A percentile compares a stretch with the other conserved stretches of the same genome.
phyloP scores from a whole-genome alignment of 35 echinoderm and acorn worm species.

The Heliocidaris erythrogramma region DNA sequence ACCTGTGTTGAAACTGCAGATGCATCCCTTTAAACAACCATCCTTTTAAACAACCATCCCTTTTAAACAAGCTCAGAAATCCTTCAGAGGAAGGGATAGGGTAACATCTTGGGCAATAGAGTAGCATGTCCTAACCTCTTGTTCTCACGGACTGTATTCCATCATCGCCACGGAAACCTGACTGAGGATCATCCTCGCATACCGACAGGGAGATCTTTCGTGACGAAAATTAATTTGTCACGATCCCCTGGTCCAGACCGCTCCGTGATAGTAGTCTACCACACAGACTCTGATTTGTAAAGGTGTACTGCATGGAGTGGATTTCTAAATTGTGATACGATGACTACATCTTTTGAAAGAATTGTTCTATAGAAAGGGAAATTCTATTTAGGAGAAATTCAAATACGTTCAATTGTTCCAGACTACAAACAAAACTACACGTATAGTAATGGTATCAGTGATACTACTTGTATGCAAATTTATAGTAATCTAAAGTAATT shows the following conservation, averaged over 20 bases:
- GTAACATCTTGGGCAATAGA: not conserved
- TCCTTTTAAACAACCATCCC: not conserved
- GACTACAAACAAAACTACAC: no score
- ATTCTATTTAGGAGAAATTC: no score
- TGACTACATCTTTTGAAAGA: no score
- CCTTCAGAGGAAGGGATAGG: not conserved
- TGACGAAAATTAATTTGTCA: conserved; percentile 18
- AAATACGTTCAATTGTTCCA: no score
- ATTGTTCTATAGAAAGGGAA: no score
- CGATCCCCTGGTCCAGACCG: not conserved
- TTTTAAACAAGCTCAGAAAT: not conserved
- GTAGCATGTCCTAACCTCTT: not conserved
- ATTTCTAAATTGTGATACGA: no score
- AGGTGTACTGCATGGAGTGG: no score
- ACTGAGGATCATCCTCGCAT: not conserved
- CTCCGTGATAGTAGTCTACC: not conserved
- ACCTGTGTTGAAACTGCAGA: not conserved
- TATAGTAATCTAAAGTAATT: no score
- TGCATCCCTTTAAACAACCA: not conserved
- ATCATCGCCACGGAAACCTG: conserved; percentile 7
- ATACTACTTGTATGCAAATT: no score
- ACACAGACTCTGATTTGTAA: not conserved
- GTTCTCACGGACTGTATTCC: conserved; percentile 2
- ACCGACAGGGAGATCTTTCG: conserved; percentile 14
- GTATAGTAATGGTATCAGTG: no score